phyloP scores from a whole-genome alignment of 2,797 vertebrate species.

The Malacoraja senta region DNA sequence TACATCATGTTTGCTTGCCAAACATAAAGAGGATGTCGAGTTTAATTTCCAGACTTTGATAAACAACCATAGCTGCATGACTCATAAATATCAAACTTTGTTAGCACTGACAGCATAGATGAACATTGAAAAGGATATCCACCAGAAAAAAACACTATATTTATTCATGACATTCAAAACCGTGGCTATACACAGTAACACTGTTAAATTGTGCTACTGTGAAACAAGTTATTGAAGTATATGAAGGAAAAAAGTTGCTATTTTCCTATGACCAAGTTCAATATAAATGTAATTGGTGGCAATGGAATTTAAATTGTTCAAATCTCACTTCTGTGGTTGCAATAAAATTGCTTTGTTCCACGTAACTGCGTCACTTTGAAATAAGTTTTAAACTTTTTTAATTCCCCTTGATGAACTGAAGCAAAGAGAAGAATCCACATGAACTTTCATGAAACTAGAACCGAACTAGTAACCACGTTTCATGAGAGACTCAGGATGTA shows the following conservation, averaged over 20 bases:
- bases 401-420: neutral
- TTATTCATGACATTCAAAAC: neutral
- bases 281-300: neutral
- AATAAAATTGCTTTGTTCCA: neutral
- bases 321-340: neutral
- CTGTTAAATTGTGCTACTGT: neutral
- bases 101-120: constrained; percentile 43
- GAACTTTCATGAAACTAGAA: neutral
- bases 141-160: neutral
- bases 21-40: constrained; percentile 5
- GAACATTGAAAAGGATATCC: constrained; percentile 20
- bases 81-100: neutral
- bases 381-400: neutral
- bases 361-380: neutral
- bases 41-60: neutral
- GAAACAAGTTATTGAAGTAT: too few species aligned
- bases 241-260: neutral
- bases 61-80: neutral
- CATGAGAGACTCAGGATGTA: neutral
- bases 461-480: neutral
- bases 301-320: neutral
- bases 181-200: neutral
- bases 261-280: neutral
- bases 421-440: neutral
- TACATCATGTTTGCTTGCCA: neutral